Conservation (phyloP, 1,140 invertebrate species). For the silkworm (Bombyx mori) region ASM3026992v2 NC_085117.1:7720501-7721000, state of each 20-base stretch:
- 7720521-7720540: too few species aligned
- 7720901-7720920: conserved; percentile 82
- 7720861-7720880: conserved; percentile 48
- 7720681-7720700: conserved; percentile 42
- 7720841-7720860: conserved; percentile 38
- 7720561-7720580: too few species aligned
- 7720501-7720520: too few species aligned
- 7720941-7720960: conserved; percentile 87
- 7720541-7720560: too few species aligned
- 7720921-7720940: conserved; percentile 90
- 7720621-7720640: conserved; percentile 53
- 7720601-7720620: conserved; percentile 13
- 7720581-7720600: neutral
- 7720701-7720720: conserved; percentile 22
- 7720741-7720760: conserved; percentile 19
- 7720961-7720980: conserved; percentile 73
- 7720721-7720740: conserved; percentile 22
- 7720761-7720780: conserved; percentile 7
- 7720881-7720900: conserved; percentile 53
- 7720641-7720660: conserved; percentile 40
- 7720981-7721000: conserved; percentile 79
- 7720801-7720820: conserved; percentile 27
- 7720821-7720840: conserved; percentile 42
- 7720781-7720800: conserved; percentile 22
- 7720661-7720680: conserved; percentile 37